Evolutionary conservation across 2,888 invertebrate genomes (phyloP).

Genomic region (Stratiomys singularior): DNA sequence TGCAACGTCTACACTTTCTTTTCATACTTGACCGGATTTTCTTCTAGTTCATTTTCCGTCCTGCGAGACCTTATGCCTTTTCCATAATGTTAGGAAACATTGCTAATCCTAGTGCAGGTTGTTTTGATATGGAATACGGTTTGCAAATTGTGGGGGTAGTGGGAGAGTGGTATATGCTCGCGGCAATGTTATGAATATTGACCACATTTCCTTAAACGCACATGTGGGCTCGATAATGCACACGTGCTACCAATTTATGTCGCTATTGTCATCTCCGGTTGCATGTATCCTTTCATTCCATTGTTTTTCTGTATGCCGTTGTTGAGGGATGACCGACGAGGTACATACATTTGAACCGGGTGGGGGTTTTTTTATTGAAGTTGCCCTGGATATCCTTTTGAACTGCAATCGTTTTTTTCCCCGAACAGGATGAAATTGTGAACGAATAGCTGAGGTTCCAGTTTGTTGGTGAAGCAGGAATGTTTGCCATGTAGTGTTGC

Average conservation of each 20-base stretch:
- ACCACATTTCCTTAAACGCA: slow-evolving; percentile 35
- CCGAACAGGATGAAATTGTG: not conserved
- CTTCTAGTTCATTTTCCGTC: not conserved
- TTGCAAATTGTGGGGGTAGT: too few species aligned
- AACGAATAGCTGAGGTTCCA: too few species aligned
- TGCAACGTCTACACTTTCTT: slow-evolving; percentile 33
- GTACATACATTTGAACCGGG: not conserved
- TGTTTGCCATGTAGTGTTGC: too few species aligned
- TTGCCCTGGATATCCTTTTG: not conserved
- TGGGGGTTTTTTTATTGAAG: not conserved
- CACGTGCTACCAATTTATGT: slow-evolving; percentile 45
- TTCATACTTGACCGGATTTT: not conserved
- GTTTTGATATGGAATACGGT: too few species aligned
- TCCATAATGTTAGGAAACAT: too few species aligned
- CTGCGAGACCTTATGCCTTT: not conserved
- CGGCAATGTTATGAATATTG: slow-evolving; percentile 34
- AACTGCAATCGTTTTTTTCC: not conserved
- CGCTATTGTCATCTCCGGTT: slow-evolving; percentile 8
- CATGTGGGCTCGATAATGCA: slow-evolving; percentile 37
- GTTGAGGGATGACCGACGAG: not conserved
- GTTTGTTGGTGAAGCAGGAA: too few species aligned
- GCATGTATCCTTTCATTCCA: too few species aligned
- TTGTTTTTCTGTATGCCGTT: not conserved
- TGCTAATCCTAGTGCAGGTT: too few species aligned
- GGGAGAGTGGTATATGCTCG: not conserved